These are phyloP conservation scores for Saxidomus purpurata DNA, from an alignment of 1,140 invertebrate genomes.

Conservation along the genomic window DNA sequence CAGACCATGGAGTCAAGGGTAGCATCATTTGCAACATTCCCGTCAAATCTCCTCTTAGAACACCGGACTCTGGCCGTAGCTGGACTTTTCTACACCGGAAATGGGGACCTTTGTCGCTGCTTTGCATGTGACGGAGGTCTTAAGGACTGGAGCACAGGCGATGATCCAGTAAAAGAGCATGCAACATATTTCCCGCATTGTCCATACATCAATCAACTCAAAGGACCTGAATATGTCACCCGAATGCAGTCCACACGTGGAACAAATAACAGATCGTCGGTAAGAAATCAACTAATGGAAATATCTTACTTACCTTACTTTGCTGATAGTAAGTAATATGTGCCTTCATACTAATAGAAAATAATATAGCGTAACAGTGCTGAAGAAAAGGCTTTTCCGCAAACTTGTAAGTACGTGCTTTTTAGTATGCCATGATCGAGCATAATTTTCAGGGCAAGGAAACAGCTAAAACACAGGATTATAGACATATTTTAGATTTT, in stretches of 20 bases:
- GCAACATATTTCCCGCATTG: conserved; percentile 18
- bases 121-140: no score
- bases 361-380: no score
- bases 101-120: conserved; percentile 20
- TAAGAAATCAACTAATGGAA: no score
- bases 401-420: no score
- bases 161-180: conserved; percentile 27
- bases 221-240: conserved; percentile 19
- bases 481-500: no score
- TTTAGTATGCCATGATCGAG: no score
- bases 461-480: no score
- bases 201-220: conserved; percentile 10
- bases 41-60: not conserved
- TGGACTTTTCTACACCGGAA: conserved; percentile 1
- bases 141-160: conserved; percentile 16
- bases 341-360: no score
- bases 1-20: not conserved
- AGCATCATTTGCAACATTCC: not conserved
- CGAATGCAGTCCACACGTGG: not conserved
- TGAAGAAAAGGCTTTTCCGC: no score
- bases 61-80: not conserved
- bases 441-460: no score
- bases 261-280: not conserved
- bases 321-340: no score
- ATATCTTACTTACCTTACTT: no score